These are phyloP conservation scores for Orthonyx spaldingii DNA, from an alignment of 2,113 vertebrate genomes.

Conservation along the genomic window DNA sequence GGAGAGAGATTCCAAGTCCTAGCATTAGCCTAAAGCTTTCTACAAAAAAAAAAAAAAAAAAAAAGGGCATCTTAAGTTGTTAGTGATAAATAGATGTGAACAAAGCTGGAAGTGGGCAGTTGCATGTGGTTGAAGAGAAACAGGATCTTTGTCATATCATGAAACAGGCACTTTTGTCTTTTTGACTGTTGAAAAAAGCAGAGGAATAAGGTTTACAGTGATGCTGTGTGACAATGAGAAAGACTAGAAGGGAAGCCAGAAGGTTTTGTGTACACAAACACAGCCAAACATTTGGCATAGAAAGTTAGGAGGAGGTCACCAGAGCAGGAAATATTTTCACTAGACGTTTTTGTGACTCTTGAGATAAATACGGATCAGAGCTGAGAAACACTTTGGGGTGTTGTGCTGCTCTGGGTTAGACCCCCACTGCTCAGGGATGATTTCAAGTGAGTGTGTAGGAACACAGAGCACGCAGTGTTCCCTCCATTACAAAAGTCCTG, in stretches of 20 bases:
- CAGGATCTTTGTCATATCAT: neutral
- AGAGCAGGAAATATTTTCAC: neutral
- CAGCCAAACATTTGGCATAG: neutral
- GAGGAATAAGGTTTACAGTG: neutral
- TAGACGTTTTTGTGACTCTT: neutral
- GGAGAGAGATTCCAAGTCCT: neutral
- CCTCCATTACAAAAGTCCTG: neutral
- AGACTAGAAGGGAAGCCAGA: neutral
- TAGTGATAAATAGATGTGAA: neutral
- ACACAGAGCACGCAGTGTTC: neutral
- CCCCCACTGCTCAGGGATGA: neutral
- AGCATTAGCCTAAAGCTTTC: neutral
- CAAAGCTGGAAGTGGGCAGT: neutral
- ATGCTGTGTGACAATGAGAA: neutral
- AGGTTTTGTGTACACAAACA: neutral
- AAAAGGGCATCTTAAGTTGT: neutral
- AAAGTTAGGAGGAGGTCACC: neutral
- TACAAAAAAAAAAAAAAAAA: neutral
- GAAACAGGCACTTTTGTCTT: neutral
- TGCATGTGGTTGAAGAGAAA: neutral
- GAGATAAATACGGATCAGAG: neutral
- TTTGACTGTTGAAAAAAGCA: neutral
- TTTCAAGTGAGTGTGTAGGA: neutral
- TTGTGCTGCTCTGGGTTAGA: neutral
- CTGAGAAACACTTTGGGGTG: neutral